A percentile compares a stretch with the other conserved stretches of the same genome.
phyloP scores from a whole-genome alignment of 2,797 vertebrate genomes.

The Austrolebias charrua region DNA sequence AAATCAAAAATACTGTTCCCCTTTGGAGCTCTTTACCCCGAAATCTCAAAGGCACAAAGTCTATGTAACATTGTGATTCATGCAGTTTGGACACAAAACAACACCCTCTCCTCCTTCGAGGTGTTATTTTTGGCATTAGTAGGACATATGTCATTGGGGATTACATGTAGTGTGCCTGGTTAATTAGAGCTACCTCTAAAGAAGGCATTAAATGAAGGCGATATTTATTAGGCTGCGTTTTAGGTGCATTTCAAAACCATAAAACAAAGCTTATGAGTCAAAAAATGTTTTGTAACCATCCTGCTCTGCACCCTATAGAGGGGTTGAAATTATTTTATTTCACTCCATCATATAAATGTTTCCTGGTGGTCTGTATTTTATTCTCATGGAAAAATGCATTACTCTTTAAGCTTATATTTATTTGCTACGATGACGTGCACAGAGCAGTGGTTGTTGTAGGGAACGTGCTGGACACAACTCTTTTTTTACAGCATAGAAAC shows the following conservation, averaged over 20 bases:
- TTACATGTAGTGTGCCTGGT: slow-evolving; percentile 65
- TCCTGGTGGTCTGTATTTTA: slow-evolving; percentile 30
- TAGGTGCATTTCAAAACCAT: slow-evolving; percentile 64
- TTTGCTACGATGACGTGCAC: slow-evolving; percentile 77
- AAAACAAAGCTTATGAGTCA: slow-evolving; percentile 67
- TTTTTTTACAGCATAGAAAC: slow-evolving; percentile 40
- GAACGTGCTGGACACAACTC: slow-evolving; percentile 38
- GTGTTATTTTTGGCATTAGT: slow-evolving; percentile 78
- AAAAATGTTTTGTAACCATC: slow-evolving; percentile 44
- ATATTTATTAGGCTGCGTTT: slow-evolving; percentile 79
- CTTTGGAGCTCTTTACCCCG: neutral
- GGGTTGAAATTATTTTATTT: slow-evolving; percentile 60
- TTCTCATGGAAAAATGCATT: slow-evolving; percentile 61
- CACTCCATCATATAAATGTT: slow-evolving; percentile 54
- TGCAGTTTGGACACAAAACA: slow-evolving; percentile 47
- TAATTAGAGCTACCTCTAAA: slow-evolving; percentile 80
- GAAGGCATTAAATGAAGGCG: slow-evolving; percentile 61
- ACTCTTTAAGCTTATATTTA: slow-evolving; percentile 67
- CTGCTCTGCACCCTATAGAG: slow-evolving; percentile 38
- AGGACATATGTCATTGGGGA: slow-evolving; percentile 74
- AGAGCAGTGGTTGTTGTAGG: slow-evolving; percentile 62
- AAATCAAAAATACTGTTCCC: slow-evolving; percentile 6
- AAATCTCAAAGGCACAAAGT: slow-evolving; percentile 8
- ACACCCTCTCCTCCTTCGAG: slow-evolving; percentile 50
- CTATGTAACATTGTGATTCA: slow-evolving; percentile 31